Evolutionary conservation across 1,140 invertebrate species (phyloP).

Genomic region (Ceratina calcarata): DNA sequence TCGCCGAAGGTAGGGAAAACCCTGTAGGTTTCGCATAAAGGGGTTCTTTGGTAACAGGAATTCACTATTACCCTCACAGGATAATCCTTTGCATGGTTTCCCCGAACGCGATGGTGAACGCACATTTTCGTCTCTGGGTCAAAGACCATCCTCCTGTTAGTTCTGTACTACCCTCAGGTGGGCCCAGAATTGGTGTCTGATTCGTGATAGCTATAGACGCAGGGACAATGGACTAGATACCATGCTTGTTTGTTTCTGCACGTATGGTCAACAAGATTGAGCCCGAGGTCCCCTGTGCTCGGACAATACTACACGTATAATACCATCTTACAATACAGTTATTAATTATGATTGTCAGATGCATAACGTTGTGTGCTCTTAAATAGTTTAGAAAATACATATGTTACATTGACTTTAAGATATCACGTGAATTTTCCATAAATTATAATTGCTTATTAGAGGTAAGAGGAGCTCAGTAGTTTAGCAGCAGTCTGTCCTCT

Average conservation of each 20-base stretch:
- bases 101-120: not conserved
- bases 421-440: too few relatives aligned
- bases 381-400: not conserved
- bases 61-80: not conserved
- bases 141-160: constrained; percentile 21
- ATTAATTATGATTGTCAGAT: not conserved
- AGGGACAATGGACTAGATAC: not conserved
- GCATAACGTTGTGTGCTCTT: not conserved
- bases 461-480: not conserved
- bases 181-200: constrained; percentile 7
- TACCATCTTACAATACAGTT: constrained; percentile 1
- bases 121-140: not conserved
- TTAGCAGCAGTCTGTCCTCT: not conserved
- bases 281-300: not conserved
- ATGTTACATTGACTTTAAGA: too few relatives aligned
- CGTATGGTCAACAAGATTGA: not conserved
- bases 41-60: constrained; percentile 21
- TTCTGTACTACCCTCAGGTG: not conserved
- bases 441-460: not conserved
- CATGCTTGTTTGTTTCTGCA: constrained; percentile 8
- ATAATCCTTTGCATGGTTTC: not conserved
- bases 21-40: not conserved
- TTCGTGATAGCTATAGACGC: constrained; percentile 7
- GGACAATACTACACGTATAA: not conserved
- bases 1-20: not conserved